Base-by-base conservation (phyloP, 2,113 vertebrate species). In the Cinclus cinclus region DNA sequence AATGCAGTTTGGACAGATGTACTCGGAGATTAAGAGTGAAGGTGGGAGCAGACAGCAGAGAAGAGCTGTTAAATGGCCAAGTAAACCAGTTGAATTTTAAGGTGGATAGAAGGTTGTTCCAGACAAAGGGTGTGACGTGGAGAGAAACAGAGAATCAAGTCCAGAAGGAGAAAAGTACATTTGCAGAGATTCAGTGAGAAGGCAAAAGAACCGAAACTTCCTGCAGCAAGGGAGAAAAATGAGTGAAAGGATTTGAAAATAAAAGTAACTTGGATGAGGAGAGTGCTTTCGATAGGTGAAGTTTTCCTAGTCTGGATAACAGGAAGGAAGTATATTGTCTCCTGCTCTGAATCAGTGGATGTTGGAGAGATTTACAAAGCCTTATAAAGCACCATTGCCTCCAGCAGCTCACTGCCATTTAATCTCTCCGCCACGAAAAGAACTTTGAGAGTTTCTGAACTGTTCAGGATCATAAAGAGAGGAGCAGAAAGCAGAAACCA, bases 21-120 rank as follows among this genome's bases (percentile, higher is more conserved):
- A 87, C 59, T 88, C 78, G 89, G 78, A 95, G 68, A 96, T 94
- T 88, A 55, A 78, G 65, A 90, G 56, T 59, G 58, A 89, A 93
- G 67, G 91, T 84, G 70, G 86, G 49, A 90, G 41, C 90, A 95
- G 90, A 75, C 71, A 90, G 47, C 50, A 90, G 44, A 81, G 76
- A 68, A 58, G 80, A 94, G 49, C 70, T 95, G 81, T 76, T 89
- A 90, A 92, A 92, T 75, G 83, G 86, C 83, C 92, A 93, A 83
- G 73, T 60, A 74, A 95, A 94, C 52, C 68, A 93, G 64, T 67
- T 75, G 92, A 92, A 90, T 95, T 86, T 94, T 83, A 90, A 93
- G 76, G 68, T 83, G 77, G 56, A 30, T 78, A 52, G 44, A 70
- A 78, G 35, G 83, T 76, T 79, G 44, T 87, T 93, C 76, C 60